Evolutionary conservation across 2,113 vertebrate genomes (phyloP).

Genomic region (Mesocricetus auratus): DNA sequence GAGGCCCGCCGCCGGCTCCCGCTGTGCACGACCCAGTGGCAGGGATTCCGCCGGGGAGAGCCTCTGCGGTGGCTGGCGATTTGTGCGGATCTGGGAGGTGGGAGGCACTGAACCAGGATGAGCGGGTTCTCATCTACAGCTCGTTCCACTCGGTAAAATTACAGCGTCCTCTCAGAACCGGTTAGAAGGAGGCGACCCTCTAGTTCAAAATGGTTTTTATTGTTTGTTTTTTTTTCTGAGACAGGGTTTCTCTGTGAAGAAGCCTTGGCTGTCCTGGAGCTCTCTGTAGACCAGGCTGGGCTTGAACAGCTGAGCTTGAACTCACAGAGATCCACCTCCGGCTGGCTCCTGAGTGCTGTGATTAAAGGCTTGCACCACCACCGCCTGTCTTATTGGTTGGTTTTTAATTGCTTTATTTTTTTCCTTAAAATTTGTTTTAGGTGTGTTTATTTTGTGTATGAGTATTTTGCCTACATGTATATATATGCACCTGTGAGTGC

Average conservation of each 20-base stretch:
- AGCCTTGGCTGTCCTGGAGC: neutral
- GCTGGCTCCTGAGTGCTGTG: neutral
- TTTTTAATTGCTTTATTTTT: neutral
- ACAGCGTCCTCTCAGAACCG: neutral
- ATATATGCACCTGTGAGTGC: neutral
- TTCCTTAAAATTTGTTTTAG: neutral
- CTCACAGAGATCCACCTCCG: neutral
- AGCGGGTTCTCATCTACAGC: neutral
- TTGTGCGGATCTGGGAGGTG: neutral
- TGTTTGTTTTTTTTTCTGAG: neutral
- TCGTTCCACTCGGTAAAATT: neutral
- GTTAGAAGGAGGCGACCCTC: neutral
- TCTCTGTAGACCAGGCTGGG: neutral
- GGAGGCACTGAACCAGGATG: neutral
- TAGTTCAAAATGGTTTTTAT: neutral
- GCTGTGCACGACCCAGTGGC: no score
- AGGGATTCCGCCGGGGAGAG: neutral
- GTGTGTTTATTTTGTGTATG: neutral
- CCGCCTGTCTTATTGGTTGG: neutral
- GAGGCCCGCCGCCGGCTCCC: neutral
- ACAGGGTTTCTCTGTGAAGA: neutral
- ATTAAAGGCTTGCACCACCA: neutral
- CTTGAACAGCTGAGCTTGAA: neutral
- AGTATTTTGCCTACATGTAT: neutral
- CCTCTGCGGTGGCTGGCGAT: accelerated